Percentiles rank a stretch among this genome's conserved stretches.
Evolutionary conservation across 2,888 invertebrate species (phyloP).

Genomic region (Aethes cnicana): DNA sequence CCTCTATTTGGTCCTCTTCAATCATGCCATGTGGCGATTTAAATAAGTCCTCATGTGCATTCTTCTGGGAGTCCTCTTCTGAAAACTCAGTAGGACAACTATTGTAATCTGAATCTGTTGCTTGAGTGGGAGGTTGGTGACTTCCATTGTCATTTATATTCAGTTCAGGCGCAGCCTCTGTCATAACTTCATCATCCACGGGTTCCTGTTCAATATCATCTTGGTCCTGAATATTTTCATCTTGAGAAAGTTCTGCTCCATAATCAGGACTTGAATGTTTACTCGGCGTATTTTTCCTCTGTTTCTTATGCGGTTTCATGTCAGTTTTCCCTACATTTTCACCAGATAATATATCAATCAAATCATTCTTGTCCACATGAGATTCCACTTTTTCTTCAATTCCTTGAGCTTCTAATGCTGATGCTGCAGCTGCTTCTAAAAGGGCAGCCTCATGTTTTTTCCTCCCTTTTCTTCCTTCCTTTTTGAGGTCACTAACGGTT

Average conservation of each 20-base stretch:
- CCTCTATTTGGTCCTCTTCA: conserved; percentile 69
- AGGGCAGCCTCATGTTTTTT: conserved; percentile 56
- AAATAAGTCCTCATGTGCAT: conserved; percentile 70
- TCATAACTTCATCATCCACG: conserved; percentile 34
- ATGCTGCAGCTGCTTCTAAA: conserved; percentile 42
- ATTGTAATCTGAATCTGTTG: conserved; percentile 72
- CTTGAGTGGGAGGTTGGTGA: conserved; percentile 57
- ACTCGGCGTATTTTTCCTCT: conserved; percentile 61
- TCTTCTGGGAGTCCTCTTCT: conserved; percentile 67
- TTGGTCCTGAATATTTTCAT: conserved; percentile 37
- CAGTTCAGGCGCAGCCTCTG: conserved; percentile 42
- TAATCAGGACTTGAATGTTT: conserved; percentile 60
- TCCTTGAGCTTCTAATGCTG: conserved; percentile 47
- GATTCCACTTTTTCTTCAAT: conserved; percentile 53
- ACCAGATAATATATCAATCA: conserved; percentile 64
- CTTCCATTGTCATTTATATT: conserved; percentile 55
- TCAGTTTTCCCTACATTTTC: conserved; percentile 48
- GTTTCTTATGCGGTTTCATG: conserved; percentile 56
- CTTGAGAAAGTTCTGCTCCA: conserved; percentile 41
- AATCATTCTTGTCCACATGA: conserved; percentile 57
- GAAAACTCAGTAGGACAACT: conserved; percentile 74
- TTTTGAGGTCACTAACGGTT: conserved; percentile 70
- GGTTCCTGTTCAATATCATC: conserved; percentile 12
- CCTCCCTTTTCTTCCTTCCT: conserved; percentile 67
- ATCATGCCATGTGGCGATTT: conserved; percentile 64